phyloP scores from a whole-genome alignment of 1,140 invertebrate genomes.

The Neuroterus valhalla region DNA sequence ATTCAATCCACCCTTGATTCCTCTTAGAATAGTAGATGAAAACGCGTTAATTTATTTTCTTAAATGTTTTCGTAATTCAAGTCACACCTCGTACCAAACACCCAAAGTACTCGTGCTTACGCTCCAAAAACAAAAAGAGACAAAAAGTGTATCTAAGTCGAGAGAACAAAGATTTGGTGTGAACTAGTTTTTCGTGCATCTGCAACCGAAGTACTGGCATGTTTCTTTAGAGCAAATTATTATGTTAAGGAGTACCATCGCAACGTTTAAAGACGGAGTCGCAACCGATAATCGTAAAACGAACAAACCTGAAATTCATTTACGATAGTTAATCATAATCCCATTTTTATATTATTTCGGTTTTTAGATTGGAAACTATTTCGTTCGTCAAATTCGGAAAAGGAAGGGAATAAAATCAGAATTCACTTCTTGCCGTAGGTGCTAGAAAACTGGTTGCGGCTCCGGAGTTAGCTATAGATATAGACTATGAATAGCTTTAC shows the following conservation, averaged over 20 bases:
- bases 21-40: neutral
- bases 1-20: slow-evolving; percentile 12
- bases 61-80: slow-evolving; percentile 21
- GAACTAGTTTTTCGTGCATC: neutral
- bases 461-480: slow-evolving; percentile 19
- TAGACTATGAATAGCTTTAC: slow-evolving; percentile 27
- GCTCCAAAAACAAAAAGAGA: neutral
- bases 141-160: slow-evolving; percentile 10
- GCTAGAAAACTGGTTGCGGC: slow-evolving; percentile 23
- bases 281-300: neutral
- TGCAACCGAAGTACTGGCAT: neutral
- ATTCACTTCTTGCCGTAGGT: slow-evolving; percentile 20
- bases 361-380: slow-evolving; percentile 1
- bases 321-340: too few species aligned
- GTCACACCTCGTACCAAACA: neutral
- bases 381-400: slow-evolving; percentile 19
- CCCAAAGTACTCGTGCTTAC: neutral
- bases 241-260: neutral
- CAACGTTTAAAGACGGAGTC: slow-evolving; percentile 18
- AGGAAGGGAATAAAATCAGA: neutral
- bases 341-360: neutral
- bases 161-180: slow-evolving; percentile 23
- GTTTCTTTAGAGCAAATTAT: neutral
- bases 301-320: neutral
- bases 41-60: slow-evolving; percentile 25